Evolutionary conservation across 1,140 invertebrate genomes (phyloP).

Genomic region (Sinonovacula constricta): DNA sequence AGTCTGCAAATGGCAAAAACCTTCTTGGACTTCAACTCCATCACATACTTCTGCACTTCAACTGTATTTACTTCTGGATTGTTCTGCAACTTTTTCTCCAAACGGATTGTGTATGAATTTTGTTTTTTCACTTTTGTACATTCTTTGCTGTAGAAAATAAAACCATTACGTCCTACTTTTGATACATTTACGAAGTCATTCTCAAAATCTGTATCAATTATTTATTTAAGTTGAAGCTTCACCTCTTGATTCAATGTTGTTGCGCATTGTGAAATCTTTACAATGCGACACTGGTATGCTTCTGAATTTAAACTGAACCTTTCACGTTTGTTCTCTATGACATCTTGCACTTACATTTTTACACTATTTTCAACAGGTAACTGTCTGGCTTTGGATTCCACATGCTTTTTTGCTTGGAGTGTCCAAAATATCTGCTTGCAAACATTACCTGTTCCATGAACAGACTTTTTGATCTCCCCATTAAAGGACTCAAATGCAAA

Average conservation of each 20-base stretch:
- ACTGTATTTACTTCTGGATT: neutral
- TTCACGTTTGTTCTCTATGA: conserved; percentile 2
- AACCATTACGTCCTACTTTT: conserved; percentile 33
- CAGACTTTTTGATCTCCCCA: conserved; percentile 33
- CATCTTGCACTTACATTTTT: neutral
- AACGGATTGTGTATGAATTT: conserved; percentile 31
- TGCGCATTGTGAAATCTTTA: neutral
- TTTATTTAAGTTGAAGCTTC: neutral
- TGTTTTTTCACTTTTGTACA: conserved; percentile 47
- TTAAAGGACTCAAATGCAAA: conserved; percentile 52
- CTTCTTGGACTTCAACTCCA: neutral
- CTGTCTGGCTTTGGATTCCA: neutral
- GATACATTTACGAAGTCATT: conserved; percentile 7
- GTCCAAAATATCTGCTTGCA: conserved; percentile 43
- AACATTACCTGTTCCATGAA: conserved; percentile 48
- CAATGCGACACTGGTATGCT: neutral
- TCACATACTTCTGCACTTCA: conserved; percentile 5
- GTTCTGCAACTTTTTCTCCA: neutral
- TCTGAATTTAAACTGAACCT: neutral
- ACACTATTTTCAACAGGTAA: neutral
- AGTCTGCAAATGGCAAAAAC: neutral
- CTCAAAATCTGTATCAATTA: neutral
- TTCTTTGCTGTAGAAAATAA: conserved; percentile 19
- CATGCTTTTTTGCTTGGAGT: conserved; percentile 25
- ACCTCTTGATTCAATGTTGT: neutral